Evolutionary conservation across 2,797 vertebrate genomes (phyloP).

Genomic region (Poecilia gillii): DNA sequence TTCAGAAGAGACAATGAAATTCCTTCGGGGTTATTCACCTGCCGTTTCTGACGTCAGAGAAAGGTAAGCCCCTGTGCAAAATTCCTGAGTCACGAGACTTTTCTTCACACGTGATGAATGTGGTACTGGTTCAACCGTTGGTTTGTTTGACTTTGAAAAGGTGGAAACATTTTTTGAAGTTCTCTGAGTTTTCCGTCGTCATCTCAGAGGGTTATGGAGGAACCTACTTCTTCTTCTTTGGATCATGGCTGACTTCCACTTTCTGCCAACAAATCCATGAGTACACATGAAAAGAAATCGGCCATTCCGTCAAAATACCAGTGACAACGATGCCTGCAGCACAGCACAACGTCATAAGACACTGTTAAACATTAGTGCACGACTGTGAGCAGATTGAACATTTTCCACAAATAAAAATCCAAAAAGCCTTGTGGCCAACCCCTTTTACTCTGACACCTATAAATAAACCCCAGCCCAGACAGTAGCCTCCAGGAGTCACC

Average conservation of each 20-base stretch:
- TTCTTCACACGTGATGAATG: neutral
- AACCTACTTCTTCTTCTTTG: neutral
- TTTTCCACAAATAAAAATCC: neutral
- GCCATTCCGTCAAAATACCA: too few relatives aligned
- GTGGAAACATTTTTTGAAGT: neutral
- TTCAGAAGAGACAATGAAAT: conserved; percentile 38
- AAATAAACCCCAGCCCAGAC: neutral
- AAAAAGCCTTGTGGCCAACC: neutral
- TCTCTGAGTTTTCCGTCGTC: neutral
- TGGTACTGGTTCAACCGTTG: neutral
- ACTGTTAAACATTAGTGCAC: too few relatives aligned
- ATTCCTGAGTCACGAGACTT: neutral
- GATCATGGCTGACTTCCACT: neutral
- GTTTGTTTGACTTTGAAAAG: neutral
- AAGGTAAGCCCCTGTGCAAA: neutral
- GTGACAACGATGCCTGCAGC: too few relatives aligned
- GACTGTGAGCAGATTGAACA: too few relatives aligned
- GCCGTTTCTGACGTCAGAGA: neutral
- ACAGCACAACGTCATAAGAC: too few relatives aligned
- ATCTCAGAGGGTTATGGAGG: neutral
- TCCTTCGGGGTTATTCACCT: conserved; percentile 14
- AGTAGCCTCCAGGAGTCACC: neutral
- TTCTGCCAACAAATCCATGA: neutral
- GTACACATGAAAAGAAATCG: neutral
- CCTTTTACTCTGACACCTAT: neutral